Conservation (phyloP, 1,140 invertebrate genomes). For the Cecropterus lyciades region DNA sequence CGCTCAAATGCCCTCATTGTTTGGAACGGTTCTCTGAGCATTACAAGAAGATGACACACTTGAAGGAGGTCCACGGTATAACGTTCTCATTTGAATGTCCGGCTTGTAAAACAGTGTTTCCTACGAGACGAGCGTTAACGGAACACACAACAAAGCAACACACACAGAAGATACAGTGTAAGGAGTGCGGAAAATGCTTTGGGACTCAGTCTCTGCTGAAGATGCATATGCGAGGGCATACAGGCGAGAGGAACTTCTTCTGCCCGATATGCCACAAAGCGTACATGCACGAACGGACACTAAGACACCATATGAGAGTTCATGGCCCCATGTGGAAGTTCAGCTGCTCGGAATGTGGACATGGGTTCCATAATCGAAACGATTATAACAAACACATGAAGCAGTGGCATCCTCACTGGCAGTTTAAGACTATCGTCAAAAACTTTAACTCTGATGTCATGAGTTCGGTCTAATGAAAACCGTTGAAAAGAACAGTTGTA, state of each 20-base stretch:
- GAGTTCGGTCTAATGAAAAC: constrained; percentile 7
- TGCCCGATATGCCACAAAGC: constrained; percentile 85
- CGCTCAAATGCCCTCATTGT: constrained; percentile 75
- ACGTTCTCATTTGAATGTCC: constrained; percentile 72
- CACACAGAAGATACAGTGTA: constrained; percentile 83
- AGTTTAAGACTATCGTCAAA: constrained; percentile 64
- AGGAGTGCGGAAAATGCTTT: constrained; percentile 84
- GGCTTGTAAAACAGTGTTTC: constrained; percentile 60
- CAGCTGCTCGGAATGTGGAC: constrained; percentile 82
- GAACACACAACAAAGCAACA: constrained; percentile 82
- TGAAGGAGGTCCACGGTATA: constrained; percentile 72
- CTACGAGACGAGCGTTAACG: constrained; percentile 65
- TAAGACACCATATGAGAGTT: constrained; percentile 89
- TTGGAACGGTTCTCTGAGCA: constrained; percentile 74
- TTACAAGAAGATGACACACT: constrained; percentile 74
- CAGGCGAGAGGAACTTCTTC: constrained; percentile 86
- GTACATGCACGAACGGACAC: constrained; percentile 88
- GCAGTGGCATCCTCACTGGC: constrained; percentile 76
- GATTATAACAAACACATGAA: constrained; percentile 76
- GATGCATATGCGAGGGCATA: constrained; percentile 90
- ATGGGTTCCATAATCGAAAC: constrained; percentile 77
- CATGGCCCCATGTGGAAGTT: constrained; percentile 85
- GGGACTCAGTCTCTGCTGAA: constrained; percentile 85
- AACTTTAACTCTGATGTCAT: constrained; percentile 52
- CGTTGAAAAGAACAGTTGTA: too few relatives aligned